These are phyloP conservation scores for Erithacus rubecula DNA, from an alignment of 2,797 vertebrate species.

Conservation along the genomic window DNA sequence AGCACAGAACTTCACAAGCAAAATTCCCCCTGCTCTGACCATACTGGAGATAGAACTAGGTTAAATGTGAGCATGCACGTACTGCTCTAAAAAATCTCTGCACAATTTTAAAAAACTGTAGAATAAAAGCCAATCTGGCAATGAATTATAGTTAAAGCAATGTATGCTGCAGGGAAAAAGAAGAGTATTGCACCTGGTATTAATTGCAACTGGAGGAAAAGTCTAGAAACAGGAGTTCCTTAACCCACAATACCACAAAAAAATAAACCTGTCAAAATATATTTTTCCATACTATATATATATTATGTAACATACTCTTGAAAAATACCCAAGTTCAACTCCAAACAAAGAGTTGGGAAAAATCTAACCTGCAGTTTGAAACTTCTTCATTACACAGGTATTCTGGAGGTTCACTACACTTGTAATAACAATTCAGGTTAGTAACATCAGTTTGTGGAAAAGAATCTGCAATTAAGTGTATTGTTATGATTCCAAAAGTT, in stretches of 20 bases:
- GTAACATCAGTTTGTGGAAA: not conserved
- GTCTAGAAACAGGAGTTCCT: not conserved
- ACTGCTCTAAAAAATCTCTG: not conserved
- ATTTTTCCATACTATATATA: not conserved
- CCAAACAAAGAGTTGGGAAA: not conserved
- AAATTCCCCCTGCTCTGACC: not conserved
- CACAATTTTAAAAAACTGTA: not conserved
- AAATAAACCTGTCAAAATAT: not conserved
- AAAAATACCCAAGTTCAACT: not conserved
- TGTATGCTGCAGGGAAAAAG: not conserved
- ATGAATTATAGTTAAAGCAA: not conserved
- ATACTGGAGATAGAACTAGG: not conserved
- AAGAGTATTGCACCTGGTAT: too few relatives aligned
- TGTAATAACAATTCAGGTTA: not conserved
- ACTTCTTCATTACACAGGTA: not conserved
- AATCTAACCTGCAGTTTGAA: not conserved
- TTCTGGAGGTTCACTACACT: not conserved
- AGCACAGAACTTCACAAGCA: not conserved
- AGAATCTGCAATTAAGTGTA: not conserved
- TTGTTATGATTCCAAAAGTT: not conserved
- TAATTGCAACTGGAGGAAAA: not conserved
- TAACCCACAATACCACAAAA: not conserved
- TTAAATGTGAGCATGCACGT: fast-evolving
- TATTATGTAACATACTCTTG: not conserved
- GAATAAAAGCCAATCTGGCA: not conserved